Evolutionary conservation across 2,113 vertebrate species (phyloP).

Genomic region (Corvus cornix): DNA sequence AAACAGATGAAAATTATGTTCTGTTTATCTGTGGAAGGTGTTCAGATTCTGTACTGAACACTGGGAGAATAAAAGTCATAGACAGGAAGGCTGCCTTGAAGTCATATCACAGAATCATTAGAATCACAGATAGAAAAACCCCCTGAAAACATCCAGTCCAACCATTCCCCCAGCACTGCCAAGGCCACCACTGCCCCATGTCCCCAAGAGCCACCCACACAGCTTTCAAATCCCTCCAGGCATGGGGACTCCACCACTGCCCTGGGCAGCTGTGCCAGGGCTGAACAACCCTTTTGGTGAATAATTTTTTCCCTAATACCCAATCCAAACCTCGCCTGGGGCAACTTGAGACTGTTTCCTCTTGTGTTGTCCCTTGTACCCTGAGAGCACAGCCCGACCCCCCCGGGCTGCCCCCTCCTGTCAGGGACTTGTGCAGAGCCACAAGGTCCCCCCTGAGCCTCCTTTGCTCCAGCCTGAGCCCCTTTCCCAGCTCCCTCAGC

Average conservation of each 20-base stretch:
- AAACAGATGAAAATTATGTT: background rate
- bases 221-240: background rate
- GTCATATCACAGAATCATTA: background rate
- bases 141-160: background rate
- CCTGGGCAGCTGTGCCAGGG: background rate
- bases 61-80: background rate
- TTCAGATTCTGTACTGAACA: background rate
- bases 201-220: accelerated
- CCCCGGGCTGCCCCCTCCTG: background rate
- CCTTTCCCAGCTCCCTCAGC: background rate
- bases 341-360: background rate
- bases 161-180: too few species aligned
- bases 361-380: background rate
- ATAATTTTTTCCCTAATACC: background rate
- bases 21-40: background rate
- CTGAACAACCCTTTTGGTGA: accelerated
- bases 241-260: accelerated
- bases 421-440: background rate
- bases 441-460: background rate
- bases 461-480: background rate
- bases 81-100: background rate
- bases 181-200: background rate
- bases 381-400: accelerated
- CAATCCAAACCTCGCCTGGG: accelerated
- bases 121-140: background rate